phyloP scores from a whole-genome alignment of 92 coral and sea anemone species.

The Bergia puertoricense region DNA sequence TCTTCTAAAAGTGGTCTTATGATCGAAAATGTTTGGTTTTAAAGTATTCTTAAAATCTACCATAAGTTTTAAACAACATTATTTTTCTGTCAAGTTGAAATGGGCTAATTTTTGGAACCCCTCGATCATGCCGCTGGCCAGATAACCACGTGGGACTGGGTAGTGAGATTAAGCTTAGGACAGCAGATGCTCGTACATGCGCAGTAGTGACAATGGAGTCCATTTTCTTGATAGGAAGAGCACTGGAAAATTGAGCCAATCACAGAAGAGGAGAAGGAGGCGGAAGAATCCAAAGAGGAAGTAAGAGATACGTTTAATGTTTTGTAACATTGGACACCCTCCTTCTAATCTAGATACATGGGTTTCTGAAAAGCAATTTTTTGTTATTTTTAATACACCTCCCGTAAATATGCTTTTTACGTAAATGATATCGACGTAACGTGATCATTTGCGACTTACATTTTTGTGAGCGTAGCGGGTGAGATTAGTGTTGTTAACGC shows the following conservation, averaged over 20 bases:
- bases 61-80: too few species aligned
- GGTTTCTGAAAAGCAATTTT: too few species aligned
- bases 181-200: background rate
- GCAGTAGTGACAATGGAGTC: background rate
- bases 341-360: too few species aligned
- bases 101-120: background rate
- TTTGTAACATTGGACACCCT: background rate
- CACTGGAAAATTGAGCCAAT: slow-evolving; percentile 97
- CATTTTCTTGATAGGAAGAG: slow-evolving; percentile 69
- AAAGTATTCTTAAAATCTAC: too few species aligned
- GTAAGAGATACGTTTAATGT: slow-evolving; percentile 14
- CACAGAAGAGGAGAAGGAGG: slow-evolving; percentile 76
- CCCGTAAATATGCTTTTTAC: too few species aligned
- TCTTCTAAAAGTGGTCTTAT: too few species aligned
- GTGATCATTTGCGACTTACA: too few species aligned
- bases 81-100: background rate
- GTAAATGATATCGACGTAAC: too few species aligned
- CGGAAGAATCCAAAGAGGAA: slow-evolving; percentile 68
- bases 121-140: background rate
- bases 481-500: too few species aligned
- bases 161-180: background rate
- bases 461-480: too few species aligned
- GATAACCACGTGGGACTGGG: background rate
- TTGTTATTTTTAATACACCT: too few species aligned
- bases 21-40: too few species aligned